Conservation (phyloP, 2,113 vertebrate species). For the Centropus unirufus region DNA sequence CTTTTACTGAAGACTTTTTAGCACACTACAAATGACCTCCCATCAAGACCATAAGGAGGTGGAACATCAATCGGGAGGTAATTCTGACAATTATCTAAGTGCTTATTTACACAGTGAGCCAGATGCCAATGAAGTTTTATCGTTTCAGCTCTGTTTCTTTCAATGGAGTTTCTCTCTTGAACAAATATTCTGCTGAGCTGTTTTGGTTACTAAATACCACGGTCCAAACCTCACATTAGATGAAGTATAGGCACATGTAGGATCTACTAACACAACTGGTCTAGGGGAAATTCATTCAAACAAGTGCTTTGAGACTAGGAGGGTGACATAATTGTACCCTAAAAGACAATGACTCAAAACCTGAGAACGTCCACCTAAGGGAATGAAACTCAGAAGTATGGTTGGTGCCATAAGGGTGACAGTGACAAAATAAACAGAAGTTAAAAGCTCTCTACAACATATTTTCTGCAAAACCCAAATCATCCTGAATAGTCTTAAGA, state of each 20-base stretch:
- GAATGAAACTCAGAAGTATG: neutral
- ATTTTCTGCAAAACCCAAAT: neutral
- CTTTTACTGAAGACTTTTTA: neutral
- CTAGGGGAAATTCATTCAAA: neutral
- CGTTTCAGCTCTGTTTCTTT: neutral
- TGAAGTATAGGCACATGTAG: neutral
- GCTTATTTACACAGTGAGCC: neutral
- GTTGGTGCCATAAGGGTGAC: neutral
- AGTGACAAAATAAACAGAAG: neutral
- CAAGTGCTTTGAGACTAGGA: neutral
- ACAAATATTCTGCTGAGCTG: neutral
- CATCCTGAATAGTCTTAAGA: slow-evolving; percentile 10
- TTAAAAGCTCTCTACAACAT: neutral
- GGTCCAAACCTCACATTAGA: neutral
- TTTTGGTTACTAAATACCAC: neutral
- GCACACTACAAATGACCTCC: neutral
- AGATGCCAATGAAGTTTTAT: neutral
- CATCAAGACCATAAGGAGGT: neutral
- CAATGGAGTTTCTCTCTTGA: neutral
- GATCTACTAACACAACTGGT: neutral
- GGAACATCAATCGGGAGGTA: neutral
- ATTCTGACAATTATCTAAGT: neutral
- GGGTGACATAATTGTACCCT: neutral
- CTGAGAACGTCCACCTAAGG: neutral
- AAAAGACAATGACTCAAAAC: neutral